Percentiles rank a stretch among this genome's conserved stretches.
Evolutionary conservation across 2,797 vertebrate species (phyloP).

Genomic region (Paguma larvata): DNA sequence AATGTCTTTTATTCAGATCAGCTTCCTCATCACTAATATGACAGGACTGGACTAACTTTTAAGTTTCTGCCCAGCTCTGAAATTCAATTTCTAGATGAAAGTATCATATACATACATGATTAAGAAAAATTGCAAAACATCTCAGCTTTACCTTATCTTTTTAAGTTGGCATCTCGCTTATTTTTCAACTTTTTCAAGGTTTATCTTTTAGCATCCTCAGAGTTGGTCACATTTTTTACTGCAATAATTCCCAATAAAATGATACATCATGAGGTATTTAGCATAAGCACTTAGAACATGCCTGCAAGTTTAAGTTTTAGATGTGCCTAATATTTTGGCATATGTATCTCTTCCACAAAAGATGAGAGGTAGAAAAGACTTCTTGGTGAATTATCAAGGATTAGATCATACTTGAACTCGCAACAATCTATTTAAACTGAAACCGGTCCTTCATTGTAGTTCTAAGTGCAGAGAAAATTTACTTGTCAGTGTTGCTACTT

Average conservation of each 20-base stretch:
- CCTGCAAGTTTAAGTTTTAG: constrained; percentile 9
- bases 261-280: not conserved
- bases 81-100: constrained; percentile 43
- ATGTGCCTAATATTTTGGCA: not conserved
- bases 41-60: not conserved
- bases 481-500: not conserved
- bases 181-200: not conserved
- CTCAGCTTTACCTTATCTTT: not conserved
- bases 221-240: not conserved
- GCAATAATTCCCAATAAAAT: constrained; percentile 18
- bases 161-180: not conserved
- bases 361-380: not conserved
- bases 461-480: not conserved
- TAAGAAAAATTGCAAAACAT: not conserved
- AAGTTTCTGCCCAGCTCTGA: constrained; percentile 5
- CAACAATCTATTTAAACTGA: not conserved
- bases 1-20: not conserved
- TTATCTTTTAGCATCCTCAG: not conserved
- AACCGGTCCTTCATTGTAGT: not conserved
- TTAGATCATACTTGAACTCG: not conserved
- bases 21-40: not conserved
- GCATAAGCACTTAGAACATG: not conserved
- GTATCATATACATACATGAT: not conserved
- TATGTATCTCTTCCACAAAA: not conserved
- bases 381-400: not conserved